These are phyloP conservation scores for Microtus richardsoni DNA, from an alignment of 2,113 vertebrate genomes.

Conservation along the genomic window DNA sequence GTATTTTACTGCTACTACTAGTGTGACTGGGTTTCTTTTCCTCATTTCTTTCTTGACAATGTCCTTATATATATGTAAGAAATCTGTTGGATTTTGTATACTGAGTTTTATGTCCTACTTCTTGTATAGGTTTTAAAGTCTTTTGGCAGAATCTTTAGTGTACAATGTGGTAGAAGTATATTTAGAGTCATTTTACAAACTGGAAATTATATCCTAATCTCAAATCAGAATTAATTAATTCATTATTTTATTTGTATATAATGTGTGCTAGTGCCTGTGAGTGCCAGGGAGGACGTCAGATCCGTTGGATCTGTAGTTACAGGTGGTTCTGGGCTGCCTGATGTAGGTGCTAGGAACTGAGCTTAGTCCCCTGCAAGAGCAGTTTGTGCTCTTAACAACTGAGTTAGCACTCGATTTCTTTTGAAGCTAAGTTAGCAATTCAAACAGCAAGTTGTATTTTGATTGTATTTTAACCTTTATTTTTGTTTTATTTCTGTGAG, in stretches of 20 bases:
- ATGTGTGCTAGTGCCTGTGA: neutral
- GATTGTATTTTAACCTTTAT: neutral
- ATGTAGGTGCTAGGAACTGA: neutral
- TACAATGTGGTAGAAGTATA: neutral
- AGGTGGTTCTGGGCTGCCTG: neutral
- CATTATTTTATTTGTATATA: neutral
- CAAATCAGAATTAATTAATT: neutral
- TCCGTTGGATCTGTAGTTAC: neutral
- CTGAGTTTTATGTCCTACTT: neutral
- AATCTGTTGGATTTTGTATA: neutral
- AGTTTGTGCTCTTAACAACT: neutral
- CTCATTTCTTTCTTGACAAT: neutral
- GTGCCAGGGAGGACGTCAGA: neutral
- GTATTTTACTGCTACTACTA: neutral
- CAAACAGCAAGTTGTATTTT: neutral
- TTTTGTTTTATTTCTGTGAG: neutral
- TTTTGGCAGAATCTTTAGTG: neutral
- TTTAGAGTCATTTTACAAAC: neutral
- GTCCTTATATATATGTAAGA: neutral
- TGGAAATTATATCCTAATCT: neutral
- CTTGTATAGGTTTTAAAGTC: neutral
- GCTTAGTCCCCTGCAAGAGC: neutral
- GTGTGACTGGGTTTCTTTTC: neutral
- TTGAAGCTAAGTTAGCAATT: neutral
- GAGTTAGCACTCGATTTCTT: neutral